Conservation (phyloP, 2,888 invertebrate species). For the Listrodromus nycthemerus region DNA sequence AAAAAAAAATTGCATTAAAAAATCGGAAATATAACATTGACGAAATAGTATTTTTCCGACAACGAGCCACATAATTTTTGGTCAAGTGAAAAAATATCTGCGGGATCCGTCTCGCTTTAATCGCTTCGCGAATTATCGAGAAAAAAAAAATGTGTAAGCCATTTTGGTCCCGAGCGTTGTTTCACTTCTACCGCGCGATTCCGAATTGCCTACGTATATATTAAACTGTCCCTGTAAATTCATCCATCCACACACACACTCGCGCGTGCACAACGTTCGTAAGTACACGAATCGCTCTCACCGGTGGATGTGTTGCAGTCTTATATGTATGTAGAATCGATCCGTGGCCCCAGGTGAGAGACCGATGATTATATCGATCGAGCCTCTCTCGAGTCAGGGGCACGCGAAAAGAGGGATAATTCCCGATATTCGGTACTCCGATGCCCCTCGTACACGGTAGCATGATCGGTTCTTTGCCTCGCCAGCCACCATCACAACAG, state of each 20-base stretch:
- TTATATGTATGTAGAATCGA: constrained; percentile 66
- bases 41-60: background rate
- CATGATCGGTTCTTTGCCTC: constrained; percentile 75
- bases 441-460: constrained; percentile 80
- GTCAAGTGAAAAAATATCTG: background rate
- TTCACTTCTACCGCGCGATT: background rate
- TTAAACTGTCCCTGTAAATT: constrained; percentile 7
- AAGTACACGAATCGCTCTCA: background rate
- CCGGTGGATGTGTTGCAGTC: constrained; percentile 3
- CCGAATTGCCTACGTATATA: background rate
- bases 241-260: constrained; percentile 2
- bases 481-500: constrained; percentile 15
- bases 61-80: background rate
- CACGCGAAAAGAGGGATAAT: constrained; percentile 77
- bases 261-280: background rate
- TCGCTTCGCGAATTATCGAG: too few species aligned
- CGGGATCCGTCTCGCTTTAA: background rate
- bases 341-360: constrained; percentile 79
- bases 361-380: constrained; percentile 83
- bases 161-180: background rate
- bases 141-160: background rate
- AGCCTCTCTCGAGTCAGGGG: constrained; percentile 68
- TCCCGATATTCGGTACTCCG: constrained; percentile 79
- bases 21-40: background rate
- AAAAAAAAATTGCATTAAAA: too few species aligned